Base-by-base conservation (phyloP, 2,888 invertebrate species). In the Cataglyphis rosenhaueri region DNA sequence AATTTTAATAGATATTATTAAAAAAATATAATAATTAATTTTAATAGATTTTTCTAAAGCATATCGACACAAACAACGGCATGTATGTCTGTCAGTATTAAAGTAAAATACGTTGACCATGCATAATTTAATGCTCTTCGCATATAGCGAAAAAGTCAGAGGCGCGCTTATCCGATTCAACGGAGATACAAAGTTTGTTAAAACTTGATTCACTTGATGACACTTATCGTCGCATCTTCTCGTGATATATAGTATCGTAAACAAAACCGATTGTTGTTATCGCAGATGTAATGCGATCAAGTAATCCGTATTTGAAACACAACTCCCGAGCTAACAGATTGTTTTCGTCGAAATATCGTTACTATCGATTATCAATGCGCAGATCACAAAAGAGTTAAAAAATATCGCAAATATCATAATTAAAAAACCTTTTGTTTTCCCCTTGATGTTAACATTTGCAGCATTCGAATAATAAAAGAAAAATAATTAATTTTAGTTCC, bases 221-320 rank as follows among this genome's bases (percentile, higher is more conserved):
- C 25, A 25, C 25, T 25, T 25, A 25, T 25, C 25, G 25, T 38
- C 18, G 15, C 44, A 61, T 64, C 64, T 75, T 38, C 2, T 35
- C 25, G 29, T 25, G 21, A 62, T 61, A 25, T 35, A 52, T 68
- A 44, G 32, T 64, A 57, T 59, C 9, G 44, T 48, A 15, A 10
- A 48, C 15, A 62, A 76, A 86, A 87, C 82, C 85, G 81, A 68
- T 82, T 64, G 55, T 59, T 32, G 29, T 75, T 44, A 29, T 38
- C 57, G 32, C n/a, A 25, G 41, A 62, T 62, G 75, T 81, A 86
- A 84, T 61, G 38, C 48, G 74, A 38, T n/a, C n/a, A 52, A 38
- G 15, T 65, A 75, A 55, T 75, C 38, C 38, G 21, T 52, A 35
- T 8, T 38, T 55, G 55, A 75, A 75, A 75, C 25, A 38, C 15